phyloP scores from a whole-genome alignment of 2,888 invertebrate species.

The Orchestes rusci region DNA sequence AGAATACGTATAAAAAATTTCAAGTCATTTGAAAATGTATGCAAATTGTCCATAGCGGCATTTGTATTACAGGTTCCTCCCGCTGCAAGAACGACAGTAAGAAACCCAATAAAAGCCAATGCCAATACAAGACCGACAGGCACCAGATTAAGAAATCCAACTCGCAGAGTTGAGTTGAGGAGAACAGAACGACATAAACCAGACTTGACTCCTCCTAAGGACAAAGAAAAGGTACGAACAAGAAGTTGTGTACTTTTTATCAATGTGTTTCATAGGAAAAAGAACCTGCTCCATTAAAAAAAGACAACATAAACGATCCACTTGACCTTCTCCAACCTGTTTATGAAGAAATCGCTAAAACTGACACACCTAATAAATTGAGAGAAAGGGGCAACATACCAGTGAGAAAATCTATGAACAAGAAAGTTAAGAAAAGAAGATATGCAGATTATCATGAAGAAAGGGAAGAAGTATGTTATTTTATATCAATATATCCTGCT shows the following conservation, averaged over 20 bases:
- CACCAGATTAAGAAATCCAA: too few species aligned
- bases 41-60: too few species aligned
- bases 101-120: slow-evolving; percentile 2
- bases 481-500: neutral
- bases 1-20: too few species aligned
- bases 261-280: slow-evolving; percentile 9
- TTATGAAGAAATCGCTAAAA: slow-evolving; percentile 35
- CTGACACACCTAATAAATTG: slow-evolving; percentile 9
- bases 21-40: too few species aligned
- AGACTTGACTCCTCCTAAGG: slow-evolving; percentile 10
- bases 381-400: slow-evolving; percentile 23
- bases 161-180: too few species aligned
- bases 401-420: slow-evolving; percentile 22
- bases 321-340: slow-evolving; percentile 38
- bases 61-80: slow-evolving; percentile 4
- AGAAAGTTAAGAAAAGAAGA: slow-evolving; percentile 28
- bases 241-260: too few species aligned
- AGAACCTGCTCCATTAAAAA: slow-evolving; percentile 11
- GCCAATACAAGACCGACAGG: slow-evolving; percentile 10
- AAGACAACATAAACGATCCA: slow-evolving; percentile 32
- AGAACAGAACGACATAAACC: slow-evolving; percentile 22
- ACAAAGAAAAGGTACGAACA: slow-evolving; percentile 16
- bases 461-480: slow-evolving; percentile 29
- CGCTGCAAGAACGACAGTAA: neutral
- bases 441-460: slow-evolving; percentile 28